phyloP scores from a whole-genome alignment of 2,113 vertebrate genomes.

The Semnornis frantzii region DNA sequence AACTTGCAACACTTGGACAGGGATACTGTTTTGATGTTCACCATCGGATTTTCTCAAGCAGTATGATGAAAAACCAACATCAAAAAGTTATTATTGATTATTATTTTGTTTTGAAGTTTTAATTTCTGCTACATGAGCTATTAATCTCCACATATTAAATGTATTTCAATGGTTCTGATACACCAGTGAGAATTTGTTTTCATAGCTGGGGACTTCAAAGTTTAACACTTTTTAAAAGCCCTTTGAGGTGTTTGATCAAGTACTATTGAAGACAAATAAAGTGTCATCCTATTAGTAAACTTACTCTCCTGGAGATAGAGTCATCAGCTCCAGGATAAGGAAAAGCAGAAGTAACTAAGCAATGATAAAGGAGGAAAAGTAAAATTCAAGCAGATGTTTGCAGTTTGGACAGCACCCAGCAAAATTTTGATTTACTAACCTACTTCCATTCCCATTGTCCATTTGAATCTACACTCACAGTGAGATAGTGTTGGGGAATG shows the following conservation, averaged over 20 bases:
- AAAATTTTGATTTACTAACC: not conserved
- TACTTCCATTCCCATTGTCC: not conserved
- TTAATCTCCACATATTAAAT: not conserved
- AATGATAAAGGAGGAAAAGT: not conserved
- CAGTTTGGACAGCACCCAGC: accelerated
- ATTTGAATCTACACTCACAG: not conserved
- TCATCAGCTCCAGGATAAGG: not conserved
- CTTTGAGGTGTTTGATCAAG: not conserved
- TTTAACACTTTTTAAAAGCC: not conserved
- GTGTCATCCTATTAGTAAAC: not conserved
- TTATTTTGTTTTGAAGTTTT: not conserved
- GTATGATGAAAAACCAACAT: not conserved
- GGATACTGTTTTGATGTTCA: not conserved
- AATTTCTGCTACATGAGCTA: not conserved
- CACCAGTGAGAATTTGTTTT: not conserved
- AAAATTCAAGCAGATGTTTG: not conserved
- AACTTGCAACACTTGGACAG: not conserved
- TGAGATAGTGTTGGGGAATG: no score
- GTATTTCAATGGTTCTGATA: not conserved
- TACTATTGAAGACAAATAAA: not conserved
- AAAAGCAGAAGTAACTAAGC: not conserved
- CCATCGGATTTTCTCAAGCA: not conserved
- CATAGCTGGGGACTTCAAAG: not conserved
- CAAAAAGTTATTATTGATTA: not conserved
- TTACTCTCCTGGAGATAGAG: not conserved